phyloP scores from a whole-genome alignment of 2,797 vertebrate genomes.

The Cercopithecus diana region DNA sequence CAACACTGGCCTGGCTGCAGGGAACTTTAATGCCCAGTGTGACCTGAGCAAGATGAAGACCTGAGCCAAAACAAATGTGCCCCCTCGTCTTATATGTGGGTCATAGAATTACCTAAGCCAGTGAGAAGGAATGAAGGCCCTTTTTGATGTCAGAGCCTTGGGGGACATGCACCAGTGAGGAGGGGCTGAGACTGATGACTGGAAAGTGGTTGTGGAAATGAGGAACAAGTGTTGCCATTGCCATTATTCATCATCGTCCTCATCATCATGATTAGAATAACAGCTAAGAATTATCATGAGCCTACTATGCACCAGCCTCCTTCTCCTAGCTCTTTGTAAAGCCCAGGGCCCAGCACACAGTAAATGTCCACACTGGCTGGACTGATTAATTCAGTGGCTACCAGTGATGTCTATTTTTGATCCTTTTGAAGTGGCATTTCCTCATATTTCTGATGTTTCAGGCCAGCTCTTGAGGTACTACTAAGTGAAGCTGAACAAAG shows the following conservation, averaged over 20 bases:
- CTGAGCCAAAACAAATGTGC: not conserved
- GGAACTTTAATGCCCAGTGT: not conserved
- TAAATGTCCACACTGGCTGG: not conserved
- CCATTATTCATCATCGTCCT: not conserved
- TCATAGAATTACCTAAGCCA: not conserved
- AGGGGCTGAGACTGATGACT: accelerated
- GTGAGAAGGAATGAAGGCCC: not conserved
- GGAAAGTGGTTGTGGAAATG: not conserved
- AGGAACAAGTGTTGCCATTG: not conserved
- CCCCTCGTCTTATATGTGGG: not conserved
- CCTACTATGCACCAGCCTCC: not conserved
- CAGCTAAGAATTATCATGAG: not conserved
- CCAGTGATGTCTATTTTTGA: not conserved
- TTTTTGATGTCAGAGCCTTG: not conserved
- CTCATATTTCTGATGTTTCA: not conserved
- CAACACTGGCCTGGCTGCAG: not conserved
- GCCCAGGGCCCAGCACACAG: not conserved
- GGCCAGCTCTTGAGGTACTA: not conserved
- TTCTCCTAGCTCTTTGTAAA: not conserved
- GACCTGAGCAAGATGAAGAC: not conserved
- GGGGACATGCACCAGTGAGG: accelerated
- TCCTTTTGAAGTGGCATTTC: not conserved
- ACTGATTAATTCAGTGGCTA: not conserved
- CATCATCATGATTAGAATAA: not conserved
- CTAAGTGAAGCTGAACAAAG: not conserved